These are phyloP conservation scores for Galendromus occidentalis DNA, from an alignment of 1,140 invertebrate species.

Conservation along the genomic window DNA sequence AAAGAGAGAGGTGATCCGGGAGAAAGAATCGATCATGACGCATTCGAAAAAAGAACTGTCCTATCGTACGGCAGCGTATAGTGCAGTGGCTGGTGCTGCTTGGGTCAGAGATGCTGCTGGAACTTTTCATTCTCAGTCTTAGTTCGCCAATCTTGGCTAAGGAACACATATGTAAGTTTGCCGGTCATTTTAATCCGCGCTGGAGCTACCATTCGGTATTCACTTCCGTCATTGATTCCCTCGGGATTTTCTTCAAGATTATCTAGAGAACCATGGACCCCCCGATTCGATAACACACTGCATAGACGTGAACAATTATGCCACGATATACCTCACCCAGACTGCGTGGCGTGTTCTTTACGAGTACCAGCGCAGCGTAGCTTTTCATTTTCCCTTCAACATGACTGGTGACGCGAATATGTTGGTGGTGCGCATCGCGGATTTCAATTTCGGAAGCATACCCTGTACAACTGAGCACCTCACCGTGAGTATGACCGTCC, in stretches of 20 bases:
- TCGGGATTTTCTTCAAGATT: background rate
- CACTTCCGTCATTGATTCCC: too few relatives aligned
- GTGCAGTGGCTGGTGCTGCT: too few relatives aligned
- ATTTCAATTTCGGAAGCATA: conserved; percentile 2
- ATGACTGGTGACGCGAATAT: conserved; percentile 1
- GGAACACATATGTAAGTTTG: too few relatives aligned
- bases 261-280: background rate
- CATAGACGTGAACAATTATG: background rate
- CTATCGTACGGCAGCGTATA: too few relatives aligned
- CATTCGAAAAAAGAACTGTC: too few relatives aligned
- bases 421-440: background rate
- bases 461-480: conserved; percentile 6
- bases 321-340: background rate
- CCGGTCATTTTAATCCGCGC: too few relatives aligned
- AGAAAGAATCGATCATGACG: too few relatives aligned
- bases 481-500: background rate
- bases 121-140: too few relatives aligned
- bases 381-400: conserved; percentile 4
- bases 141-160: too few relatives aligned
- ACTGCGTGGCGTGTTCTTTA: background rate
- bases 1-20: too few relatives aligned
- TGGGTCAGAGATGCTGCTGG: too few relatives aligned
- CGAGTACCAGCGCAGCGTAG: conserved; percentile 7
- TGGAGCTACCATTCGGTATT: too few relatives aligned
- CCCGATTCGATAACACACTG: background rate